A percentile compares a stretch with the other conserved stretches of the same genome.
phyloP scores from a whole-genome alignment of 2,113 vertebrate species.

The Callorhinus ursinus region DNA sequence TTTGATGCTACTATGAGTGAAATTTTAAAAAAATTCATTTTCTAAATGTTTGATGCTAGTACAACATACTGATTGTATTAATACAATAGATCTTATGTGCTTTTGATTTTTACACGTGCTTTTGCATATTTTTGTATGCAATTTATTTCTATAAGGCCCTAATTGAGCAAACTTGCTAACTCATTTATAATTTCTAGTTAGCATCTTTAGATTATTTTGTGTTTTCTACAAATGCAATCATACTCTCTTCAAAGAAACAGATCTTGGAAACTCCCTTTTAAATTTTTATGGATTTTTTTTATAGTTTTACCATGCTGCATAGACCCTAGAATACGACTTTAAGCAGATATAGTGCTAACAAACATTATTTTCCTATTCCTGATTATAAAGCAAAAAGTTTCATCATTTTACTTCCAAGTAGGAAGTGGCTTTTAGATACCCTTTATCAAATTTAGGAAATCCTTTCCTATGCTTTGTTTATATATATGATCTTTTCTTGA shows the following conservation, averaged over 20 bases:
- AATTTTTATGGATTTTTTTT: background rate
- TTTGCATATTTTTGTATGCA: background rate
- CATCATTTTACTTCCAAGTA: background rate
- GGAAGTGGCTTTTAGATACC: background rate
- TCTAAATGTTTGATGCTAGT: background rate
- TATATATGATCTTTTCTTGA: background rate
- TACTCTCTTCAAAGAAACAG: background rate
- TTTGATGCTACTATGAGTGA: background rate
- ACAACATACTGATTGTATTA: background rate
- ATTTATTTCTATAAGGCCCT: background rate
- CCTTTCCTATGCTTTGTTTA: background rate
- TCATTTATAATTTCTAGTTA: background rate
- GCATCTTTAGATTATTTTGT: background rate
- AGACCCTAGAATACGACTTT: background rate
- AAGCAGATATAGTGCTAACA: background rate
- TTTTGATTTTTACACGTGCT: background rate
- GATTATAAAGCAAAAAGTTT: background rate
- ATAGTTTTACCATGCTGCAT: background rate
- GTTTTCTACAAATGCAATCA: background rate
- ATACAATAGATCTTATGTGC: background rate
- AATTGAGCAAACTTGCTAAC: background rate
- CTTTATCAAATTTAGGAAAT: background rate
- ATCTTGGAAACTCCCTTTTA: background rate
- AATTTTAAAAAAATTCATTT: background rate
- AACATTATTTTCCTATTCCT: background rate